phyloP scores from a whole-genome alignment of 2,113 vertebrate species.

The Sylvicapra grimmia region DNA sequence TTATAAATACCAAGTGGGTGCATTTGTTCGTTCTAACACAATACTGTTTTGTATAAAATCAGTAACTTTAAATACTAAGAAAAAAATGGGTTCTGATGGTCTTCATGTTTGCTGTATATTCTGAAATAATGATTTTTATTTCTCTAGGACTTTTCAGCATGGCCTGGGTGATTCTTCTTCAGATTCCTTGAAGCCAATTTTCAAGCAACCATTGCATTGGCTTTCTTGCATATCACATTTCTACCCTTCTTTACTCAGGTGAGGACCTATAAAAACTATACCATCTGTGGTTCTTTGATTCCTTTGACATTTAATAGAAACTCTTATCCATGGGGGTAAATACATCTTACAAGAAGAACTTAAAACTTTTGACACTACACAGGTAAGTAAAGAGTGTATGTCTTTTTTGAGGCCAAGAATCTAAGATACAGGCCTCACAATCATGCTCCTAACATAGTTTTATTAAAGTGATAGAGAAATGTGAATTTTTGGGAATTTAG shows the following conservation, averaged over 20 bases:
- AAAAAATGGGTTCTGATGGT: neutral
- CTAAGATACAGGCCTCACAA: neutral
- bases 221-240: conserved; percentile 83
- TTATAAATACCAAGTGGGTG: neutral
- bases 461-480: neutral
- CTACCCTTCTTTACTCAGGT: conserved; percentile 75
- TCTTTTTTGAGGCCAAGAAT: neutral
- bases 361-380: neutral
- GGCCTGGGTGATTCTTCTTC: conserved; percentile 64
- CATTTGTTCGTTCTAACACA: neutral
- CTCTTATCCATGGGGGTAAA: neutral
- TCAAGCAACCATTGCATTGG: conserved; percentile 80
- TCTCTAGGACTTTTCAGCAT: conserved; percentile 82
- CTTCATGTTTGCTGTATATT: neutral
- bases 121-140: conserved; percentile 51
- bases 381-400: neutral
- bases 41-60: neutral
- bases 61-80: neutral
- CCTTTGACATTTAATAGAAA: neutral
- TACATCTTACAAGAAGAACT: neutral
- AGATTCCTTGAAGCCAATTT: conserved; percentile 59
- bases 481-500: neutral
- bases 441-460: neutral
- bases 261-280: conserved; percentile 57
- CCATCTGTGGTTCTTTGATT: neutral